phyloP scores from a whole-genome alignment of 2,888 invertebrate species.

The Stenodera caucasica region DNA sequence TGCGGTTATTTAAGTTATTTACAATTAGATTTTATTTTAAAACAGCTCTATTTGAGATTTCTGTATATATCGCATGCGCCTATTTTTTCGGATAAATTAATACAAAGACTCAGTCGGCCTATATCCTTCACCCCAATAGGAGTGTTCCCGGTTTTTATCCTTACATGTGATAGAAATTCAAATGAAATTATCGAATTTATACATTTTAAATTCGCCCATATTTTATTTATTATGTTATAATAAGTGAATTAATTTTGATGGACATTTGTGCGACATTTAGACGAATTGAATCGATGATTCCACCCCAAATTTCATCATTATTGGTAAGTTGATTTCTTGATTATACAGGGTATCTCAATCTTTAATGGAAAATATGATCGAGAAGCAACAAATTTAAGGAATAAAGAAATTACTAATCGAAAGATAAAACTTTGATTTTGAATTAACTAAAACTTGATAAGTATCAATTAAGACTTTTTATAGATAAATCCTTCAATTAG shows the following conservation, averaged over 20 bases:
- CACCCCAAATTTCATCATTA: conserved; percentile 69
- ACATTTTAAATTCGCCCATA: conserved; percentile 50
- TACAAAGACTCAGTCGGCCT: conserved; percentile 66
- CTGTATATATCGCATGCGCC: conserved; percentile 68
- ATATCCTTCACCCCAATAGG: conserved; percentile 66
- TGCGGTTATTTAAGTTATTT: conserved; percentile 72
- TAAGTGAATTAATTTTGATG: conserved; percentile 69
- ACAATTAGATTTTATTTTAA: conserved; percentile 78
- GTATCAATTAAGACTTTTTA: too few species aligned
- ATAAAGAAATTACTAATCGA: too few species aligned
- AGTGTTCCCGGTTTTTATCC: conserved; percentile 64
- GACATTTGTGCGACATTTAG: conserved; percentile 69
- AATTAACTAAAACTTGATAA: too few species aligned
- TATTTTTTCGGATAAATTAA: conserved; percentile 65
- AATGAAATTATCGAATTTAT: not conserved
- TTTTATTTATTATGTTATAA: conserved; percentile 67
- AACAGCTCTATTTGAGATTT: conserved; percentile 71
- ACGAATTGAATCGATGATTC: conserved; percentile 65
- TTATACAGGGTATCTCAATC: too few species aligned
- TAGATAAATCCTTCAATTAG: too few species aligned
- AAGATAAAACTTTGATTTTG: too few species aligned
- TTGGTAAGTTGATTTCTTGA: conserved; percentile 57
- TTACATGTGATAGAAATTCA: conserved; percentile 37
- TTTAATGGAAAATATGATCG: too few species aligned
- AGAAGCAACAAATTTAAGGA: too few species aligned